Percentiles rank a stretch among this genome's conserved stretches.
These are phyloP conservation scores for Felis catus DNA, from an alignment of 2,113 vertebrate genomes.

Conservation along the genomic window DNA sequence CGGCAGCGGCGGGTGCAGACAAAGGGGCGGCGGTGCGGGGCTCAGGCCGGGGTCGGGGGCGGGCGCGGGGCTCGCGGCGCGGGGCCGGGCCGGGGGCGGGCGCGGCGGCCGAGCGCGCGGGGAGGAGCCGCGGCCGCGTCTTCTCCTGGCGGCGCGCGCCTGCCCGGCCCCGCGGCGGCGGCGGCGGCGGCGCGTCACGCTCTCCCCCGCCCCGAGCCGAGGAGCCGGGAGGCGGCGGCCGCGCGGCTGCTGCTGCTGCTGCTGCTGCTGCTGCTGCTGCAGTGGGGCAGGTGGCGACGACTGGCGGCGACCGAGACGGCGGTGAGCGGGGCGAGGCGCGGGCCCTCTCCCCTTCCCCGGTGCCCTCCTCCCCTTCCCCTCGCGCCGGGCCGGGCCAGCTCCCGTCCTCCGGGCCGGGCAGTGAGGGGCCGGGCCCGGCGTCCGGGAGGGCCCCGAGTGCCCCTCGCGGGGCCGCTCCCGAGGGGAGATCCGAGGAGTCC, in stretches of 20 bases:
- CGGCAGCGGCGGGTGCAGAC: background rate
- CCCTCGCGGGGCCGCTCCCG: background rate
- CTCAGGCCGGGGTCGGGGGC: background rate
- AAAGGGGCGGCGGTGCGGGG: background rate
- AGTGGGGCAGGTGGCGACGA: conserved; percentile 65
- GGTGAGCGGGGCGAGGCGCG: conserved; percentile 56
- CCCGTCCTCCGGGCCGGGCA: background rate
- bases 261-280: conserved; percentile 27
- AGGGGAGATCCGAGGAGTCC: background rate
- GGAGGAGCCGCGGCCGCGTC: conserved; percentile 58
- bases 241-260: conserved; percentile 10
- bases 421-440: background rate
- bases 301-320: conserved; percentile 37
- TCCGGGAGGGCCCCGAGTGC: background rate
- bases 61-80: background rate
- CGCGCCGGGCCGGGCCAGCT: background rate
- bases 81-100: too few species aligned
- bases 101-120: conserved; percentile 11
- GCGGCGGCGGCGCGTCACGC: conserved; percentile 63
- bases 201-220: conserved; percentile 26
- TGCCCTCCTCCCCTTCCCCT: background rate
- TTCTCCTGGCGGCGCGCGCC: conserved; percentile 26
- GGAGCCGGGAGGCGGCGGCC: conserved; percentile 67
- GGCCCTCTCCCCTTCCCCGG: background rate
- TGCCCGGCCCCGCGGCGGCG: conserved; percentile 41